Base-by-base conservation (phyloP, 2,888 invertebrate species). In the Lagria hirta region DNA sequence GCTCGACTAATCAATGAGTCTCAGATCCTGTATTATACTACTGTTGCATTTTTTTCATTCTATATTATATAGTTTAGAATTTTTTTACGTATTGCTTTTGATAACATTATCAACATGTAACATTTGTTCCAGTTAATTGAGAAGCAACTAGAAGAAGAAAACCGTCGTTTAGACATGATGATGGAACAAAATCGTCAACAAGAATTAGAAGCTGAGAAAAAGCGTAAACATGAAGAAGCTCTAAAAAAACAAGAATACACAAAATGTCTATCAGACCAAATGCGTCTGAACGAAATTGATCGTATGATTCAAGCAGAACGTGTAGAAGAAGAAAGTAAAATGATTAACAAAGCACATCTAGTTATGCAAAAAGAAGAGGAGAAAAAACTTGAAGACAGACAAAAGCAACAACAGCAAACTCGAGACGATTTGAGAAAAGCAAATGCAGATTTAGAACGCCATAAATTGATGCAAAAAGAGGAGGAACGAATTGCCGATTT, bases 121-220 rank as follows among this genome's bases (percentile, higher is more conserved):
- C 8, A 8, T 26, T 8, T 11, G 1, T 13, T n/a, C 16, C 32
- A 76, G 34, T 66, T 80, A 16, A 77, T 81, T 27, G 73, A 76
- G 62, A 77, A 75, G 57, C 79, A 81, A 49, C 49, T 80, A 1
- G 73, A 73, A 15, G 78, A 78, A 17, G 81, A 81, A 54, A 72
- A 80, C 43, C 65, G 67, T 45, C 69, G 81, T 70, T 73, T 85
- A 32, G 83, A 86, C 51, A 74, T 75, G 7, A 80, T 85, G 70
- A 84, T 86, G 83, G 86, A 86, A 56, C 80, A 83, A 61, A 78
- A 82, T 55, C 76, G 85, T 1, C 70, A 75, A 48, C 70, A 73
- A 35, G 79, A 76, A 0, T 73, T 83, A 3, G 62, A 71, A 14
- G 73, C 76, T 1, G 81, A 82, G 6, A 78, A 80, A 49, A 64